These are phyloP conservation scores for Litocranius walleri DNA, from an alignment of 2,113 vertebrate genomes.

Conservation along the genomic window DNA sequence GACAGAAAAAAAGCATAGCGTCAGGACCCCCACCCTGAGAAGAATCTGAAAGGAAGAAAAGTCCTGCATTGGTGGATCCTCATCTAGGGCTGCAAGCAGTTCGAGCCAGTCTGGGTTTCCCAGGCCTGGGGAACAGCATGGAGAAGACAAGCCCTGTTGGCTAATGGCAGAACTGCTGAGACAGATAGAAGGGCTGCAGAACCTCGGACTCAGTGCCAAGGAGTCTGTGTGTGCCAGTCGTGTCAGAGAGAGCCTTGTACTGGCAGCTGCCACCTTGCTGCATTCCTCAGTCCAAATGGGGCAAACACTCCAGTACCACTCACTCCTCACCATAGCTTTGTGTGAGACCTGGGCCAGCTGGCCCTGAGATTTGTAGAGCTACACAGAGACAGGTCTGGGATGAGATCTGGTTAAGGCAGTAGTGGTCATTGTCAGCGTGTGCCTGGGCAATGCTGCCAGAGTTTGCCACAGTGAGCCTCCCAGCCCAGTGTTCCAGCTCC, in stretches of 20 bases:
- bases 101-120: too few species aligned
- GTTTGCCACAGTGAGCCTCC: not conserved
- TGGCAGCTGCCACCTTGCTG: not conserved
- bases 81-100: not conserved
- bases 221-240: not conserved
- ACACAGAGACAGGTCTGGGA: not conserved
- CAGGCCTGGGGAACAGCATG: not conserved
- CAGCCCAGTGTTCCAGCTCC: not conserved
- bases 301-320: not conserved
- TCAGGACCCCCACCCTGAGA: not conserved
- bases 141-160: not conserved
- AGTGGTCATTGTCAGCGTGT: not conserved
- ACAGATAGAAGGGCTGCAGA: not conserved
- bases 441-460: not conserved
- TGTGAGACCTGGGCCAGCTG: not conserved
- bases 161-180: not conserved
- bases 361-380: not conserved
- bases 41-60: not conserved
- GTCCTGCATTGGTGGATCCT: not conserved
- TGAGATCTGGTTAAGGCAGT: not conserved
- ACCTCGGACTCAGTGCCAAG: not conserved
- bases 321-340: not conserved
- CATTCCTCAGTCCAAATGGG: not conserved
- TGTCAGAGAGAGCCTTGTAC: not conserved
- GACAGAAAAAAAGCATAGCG: not conserved